These are phyloP conservation scores for Eidolon helvum DNA, from an alignment of 2,113 vertebrate species.

Conservation along the genomic window DNA sequence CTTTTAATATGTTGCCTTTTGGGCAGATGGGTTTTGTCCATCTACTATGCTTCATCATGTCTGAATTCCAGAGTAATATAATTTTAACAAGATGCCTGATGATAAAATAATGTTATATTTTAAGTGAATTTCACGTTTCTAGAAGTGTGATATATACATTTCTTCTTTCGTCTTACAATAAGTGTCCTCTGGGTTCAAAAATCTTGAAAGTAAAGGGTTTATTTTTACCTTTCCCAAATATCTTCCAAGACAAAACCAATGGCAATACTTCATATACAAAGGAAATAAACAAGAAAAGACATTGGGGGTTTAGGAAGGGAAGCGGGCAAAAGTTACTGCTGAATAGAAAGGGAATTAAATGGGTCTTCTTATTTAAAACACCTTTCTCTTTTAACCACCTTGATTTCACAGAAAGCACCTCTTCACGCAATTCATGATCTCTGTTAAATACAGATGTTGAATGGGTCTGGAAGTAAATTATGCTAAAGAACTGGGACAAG, in stretches of 20 bases:
- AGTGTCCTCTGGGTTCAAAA: not conserved
- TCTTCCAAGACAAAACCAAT: not conserved
- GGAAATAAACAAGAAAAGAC: not conserved
- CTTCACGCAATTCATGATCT: not conserved
- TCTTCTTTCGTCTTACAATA: not conserved
- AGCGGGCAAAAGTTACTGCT: not conserved
- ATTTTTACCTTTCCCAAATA: not conserved
- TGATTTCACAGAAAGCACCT: not conserved
- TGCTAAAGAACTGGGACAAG: not conserved
- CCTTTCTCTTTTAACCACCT: not conserved
- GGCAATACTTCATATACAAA: not conserved
- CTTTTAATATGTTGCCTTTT: constrained; percentile 57
- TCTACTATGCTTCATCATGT: not conserved
- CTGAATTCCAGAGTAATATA: not conserved
- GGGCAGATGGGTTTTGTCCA: constrained; percentile 36
- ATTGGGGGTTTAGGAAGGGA: too few species aligned
- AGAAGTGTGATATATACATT: not conserved
- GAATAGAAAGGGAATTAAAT: not conserved
- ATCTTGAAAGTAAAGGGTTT: not conserved
- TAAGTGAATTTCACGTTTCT: constrained; percentile 3
- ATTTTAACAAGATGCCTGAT: not conserved
- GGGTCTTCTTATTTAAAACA: not conserved
- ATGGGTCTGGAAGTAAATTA: not conserved
- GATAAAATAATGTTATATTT: not conserved
- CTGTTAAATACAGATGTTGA: not conserved